A percentile compares a stretch with the other conserved stretches of the same genome.
Conservation (phyloP, 2,797 vertebrate species). For the Amblyopsis hoosieri region DNA sequence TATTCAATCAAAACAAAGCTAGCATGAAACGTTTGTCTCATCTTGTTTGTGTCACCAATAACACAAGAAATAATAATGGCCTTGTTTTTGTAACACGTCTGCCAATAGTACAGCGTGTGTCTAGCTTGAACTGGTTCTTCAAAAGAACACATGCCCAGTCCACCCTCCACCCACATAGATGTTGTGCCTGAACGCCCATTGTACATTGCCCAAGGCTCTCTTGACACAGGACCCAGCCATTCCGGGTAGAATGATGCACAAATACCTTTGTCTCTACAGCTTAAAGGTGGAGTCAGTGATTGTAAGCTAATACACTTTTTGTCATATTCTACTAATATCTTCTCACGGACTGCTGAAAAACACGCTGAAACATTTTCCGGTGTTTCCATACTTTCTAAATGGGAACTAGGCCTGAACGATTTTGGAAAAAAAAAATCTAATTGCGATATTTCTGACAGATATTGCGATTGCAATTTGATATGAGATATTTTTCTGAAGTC, state of each 20-base stretch:
- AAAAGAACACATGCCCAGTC: not conserved
- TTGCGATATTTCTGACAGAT: no score
- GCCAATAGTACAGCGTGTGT: not conserved
- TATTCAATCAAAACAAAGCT: no score
- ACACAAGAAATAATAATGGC: not conserved
- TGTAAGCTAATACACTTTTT: no score
- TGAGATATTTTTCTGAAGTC: no score
- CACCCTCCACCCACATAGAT: constrained; percentile 4
- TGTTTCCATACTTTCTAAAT: no score
- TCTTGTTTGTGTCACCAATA: not conserved
- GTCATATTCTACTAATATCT: no score
- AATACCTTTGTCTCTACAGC: not conserved
- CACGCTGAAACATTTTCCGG: no score
- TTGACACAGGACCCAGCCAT: constrained; percentile 21
- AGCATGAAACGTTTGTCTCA: no score
- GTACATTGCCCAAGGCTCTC: constrained; percentile 3
- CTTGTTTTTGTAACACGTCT: not conserved
- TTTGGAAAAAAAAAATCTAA: no score
- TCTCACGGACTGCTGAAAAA: no score
- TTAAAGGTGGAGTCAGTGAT: not conserved
- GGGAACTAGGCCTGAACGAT: no score
- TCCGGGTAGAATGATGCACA: constrained; percentile 7
- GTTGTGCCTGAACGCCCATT: not conserved
- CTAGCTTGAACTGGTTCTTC: constrained; percentile 26
- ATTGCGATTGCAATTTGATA: no score